Conservation (phyloP, 2,797 vertebrate species). For the Aplochiton taeniatus region DNA sequence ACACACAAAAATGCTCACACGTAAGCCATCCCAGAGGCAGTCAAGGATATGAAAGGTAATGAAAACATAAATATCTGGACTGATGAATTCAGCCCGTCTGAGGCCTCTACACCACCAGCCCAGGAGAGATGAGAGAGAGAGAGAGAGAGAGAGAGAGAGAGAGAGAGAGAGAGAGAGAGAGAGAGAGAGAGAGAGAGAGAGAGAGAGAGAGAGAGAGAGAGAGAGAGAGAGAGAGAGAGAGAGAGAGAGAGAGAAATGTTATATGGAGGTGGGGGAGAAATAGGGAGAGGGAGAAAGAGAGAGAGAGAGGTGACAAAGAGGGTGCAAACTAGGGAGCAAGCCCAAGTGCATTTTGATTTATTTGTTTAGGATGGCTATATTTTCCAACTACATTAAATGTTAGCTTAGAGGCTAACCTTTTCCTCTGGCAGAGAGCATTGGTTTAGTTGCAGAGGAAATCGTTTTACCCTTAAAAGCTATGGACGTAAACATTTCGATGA, state of each 20-base stretch:
- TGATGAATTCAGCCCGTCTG: conserved; percentile 48
- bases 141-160: neutral
- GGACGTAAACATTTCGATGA: conserved; percentile 43
- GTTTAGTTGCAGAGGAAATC: conserved; percentile 40
- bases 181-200: conserved; percentile 3
- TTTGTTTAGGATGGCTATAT: conserved; percentile 45
- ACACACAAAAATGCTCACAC: conserved; percentile 12
- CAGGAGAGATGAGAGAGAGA: neutral
- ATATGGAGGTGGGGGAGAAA: neutral
- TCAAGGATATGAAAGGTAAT: conserved; percentile 38
- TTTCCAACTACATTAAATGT: conserved; percentile 57
- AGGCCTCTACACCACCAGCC: conserved; percentile 24
- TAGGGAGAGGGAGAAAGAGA: neutral
- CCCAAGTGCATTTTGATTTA: conserved; percentile 62
- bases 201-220: neutral
- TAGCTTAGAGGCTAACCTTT: conserved; percentile 60
- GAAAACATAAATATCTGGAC: conserved; percentile 42
- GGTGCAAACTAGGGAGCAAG: conserved; percentile 37
- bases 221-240: neutral
- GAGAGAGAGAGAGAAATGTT: neutral
- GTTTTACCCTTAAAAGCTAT: conserved; percentile 58
- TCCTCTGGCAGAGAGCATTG: conserved; percentile 38
- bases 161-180: conserved; percentile 2
- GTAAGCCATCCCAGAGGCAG: conserved; percentile 24
- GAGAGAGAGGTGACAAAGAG: conserved; percentile 25